These are phyloP conservation scores for Pararge aegeria DNA, from an alignment of 1,140 invertebrate species.

Conservation along the genomic window DNA sequence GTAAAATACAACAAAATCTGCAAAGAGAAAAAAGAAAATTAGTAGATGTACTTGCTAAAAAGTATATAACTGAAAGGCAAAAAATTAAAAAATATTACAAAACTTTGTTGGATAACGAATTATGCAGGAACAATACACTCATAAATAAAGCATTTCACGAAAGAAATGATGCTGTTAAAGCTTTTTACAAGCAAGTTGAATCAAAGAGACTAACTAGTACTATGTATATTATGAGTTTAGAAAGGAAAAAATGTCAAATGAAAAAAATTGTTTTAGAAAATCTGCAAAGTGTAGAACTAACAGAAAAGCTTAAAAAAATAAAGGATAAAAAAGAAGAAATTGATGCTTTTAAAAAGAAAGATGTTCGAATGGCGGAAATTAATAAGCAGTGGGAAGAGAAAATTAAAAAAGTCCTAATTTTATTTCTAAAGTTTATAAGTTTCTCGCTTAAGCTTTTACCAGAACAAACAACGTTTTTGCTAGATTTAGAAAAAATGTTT, in stretches of 20 bases:
- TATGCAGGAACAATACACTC: conserved; percentile 41
- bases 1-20: conserved; percentile 53
- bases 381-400: conserved; percentile 65
- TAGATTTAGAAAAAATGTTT: conserved; percentile 66
- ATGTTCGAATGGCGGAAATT: conserved; percentile 44
- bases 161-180: conserved; percentile 57
- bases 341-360: conserved; percentile 40
- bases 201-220: conserved; percentile 55
- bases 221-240: conserved; percentile 66
- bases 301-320: conserved; percentile 48
- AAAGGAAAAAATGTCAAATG: conserved; percentile 69
- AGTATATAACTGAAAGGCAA: conserved; percentile 43
- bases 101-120: conserved; percentile 52
- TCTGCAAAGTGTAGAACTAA: conserved; percentile 44
- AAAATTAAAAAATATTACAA: conserved; percentile 66
- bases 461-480: conserved; percentile 64
- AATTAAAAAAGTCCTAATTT: conserved; percentile 56
- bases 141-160: conserved; percentile 46
- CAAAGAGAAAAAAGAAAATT: conserved; percentile 46
- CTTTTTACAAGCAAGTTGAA: conserved; percentile 58
- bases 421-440: conserved; percentile 69
- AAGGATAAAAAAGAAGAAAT: conserved; percentile 48
- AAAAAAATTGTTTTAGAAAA: conserved; percentile 57
- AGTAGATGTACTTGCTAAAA: conserved; percentile 46
- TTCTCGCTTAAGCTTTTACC: conserved; percentile 64